Base-by-base conservation (phyloP, 2,888 invertebrate species). In the Tetranychus truncatus region DNA sequence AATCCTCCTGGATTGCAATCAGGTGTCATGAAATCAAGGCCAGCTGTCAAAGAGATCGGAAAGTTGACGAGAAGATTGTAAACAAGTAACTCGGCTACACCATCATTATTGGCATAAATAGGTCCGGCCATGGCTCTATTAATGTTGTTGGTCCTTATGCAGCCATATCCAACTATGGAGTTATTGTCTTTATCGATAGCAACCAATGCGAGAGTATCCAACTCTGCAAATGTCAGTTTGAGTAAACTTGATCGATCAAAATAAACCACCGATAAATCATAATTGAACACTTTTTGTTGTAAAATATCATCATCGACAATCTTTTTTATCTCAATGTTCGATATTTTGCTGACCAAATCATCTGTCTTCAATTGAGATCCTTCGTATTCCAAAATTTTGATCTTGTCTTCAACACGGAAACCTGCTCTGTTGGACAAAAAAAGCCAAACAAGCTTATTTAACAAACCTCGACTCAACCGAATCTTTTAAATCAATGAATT, bases 1-100 rank as follows among this genome's bases (percentile, higher is more conserved):
- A 76, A 45, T 1, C 77, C 77, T 21, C 76, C 75, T 18, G 72
- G 76, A 72, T 79, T 79, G 20, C 75, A 76, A 71, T 78, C 77
- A 18, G 78, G 74, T 0, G 76, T 73, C 77, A 79, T 78, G 44
- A 77, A 73, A 6, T 76, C 69, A 6, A 78, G 67, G 24, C 77
- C 77, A 55, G 74, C 67, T 1, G 21, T 34, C 21, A 73, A 46
- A 2, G 76, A 74, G 0, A 69, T 9, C 1, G 77, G 75, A 45
- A 79, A 78, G 6, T 74, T 72, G 11, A 67, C 44, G 18, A 78
- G 72, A 1, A 77, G 71, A 9, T 71, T 15, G 44, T 69, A 72
- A 21, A 78, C 75, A 15, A 78, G n/a, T 11, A 75, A 67, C 67
- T 76, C 76, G 15, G 77, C 77, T 6, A 78, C 65, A 1, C 66